phyloP scores from a whole-genome alignment of 2,113 vertebrate genomes.

The Sebastes schlegelii region DNA sequence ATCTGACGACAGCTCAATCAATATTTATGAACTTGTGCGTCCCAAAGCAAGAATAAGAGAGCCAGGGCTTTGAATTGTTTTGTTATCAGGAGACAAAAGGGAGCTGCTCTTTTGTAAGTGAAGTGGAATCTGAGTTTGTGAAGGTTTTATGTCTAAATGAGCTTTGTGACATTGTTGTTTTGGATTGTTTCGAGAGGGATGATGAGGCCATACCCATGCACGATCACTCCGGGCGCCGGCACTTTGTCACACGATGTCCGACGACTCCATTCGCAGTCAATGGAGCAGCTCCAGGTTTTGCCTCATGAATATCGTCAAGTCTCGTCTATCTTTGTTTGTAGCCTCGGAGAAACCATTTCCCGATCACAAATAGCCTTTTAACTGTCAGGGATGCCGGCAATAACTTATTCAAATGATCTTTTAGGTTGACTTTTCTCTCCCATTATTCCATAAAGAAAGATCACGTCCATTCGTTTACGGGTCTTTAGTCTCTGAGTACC shows the following conservation, averaged over 20 bases:
- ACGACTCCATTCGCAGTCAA: slow-evolving; percentile 53
- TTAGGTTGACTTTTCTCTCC: slow-evolving; percentile 30
- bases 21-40: slow-evolving; percentile 57
- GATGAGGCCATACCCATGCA: slow-evolving; percentile 36
- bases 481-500: not conserved
- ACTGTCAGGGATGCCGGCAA: slow-evolving; percentile 42
- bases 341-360: slow-evolving; percentile 54
- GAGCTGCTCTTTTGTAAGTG: slow-evolving; percentile 13
- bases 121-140: slow-evolving; percentile 26
- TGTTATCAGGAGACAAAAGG: slow-evolving; percentile 32
- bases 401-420: slow-evolving; percentile 54
- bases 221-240: slow-evolving; percentile 19
- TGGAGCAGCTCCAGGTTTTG: slow-evolving; percentile 54
- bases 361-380: slow-evolving; percentile 58
- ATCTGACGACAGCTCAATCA: slow-evolving; percentile 53
- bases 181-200: slow-evolving; percentile 40
- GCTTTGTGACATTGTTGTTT: slow-evolving; percentile 46
- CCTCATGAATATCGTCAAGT: slow-evolving; percentile 59
- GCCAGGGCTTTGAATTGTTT: slow-evolving; percentile 25
- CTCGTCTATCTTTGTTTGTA: slow-evolving; percentile 52
- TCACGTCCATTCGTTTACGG: slow-evolving; percentile 10
- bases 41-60: slow-evolving; percentile 24
- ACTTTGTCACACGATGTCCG: slow-evolving; percentile 51
- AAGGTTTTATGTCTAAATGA: slow-evolving; percentile 37
- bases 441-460: slow-evolving; percentile 39